Conservation (phyloP, 2,113 vertebrate genomes). For the Epinephelus cyanopodus region DNA sequence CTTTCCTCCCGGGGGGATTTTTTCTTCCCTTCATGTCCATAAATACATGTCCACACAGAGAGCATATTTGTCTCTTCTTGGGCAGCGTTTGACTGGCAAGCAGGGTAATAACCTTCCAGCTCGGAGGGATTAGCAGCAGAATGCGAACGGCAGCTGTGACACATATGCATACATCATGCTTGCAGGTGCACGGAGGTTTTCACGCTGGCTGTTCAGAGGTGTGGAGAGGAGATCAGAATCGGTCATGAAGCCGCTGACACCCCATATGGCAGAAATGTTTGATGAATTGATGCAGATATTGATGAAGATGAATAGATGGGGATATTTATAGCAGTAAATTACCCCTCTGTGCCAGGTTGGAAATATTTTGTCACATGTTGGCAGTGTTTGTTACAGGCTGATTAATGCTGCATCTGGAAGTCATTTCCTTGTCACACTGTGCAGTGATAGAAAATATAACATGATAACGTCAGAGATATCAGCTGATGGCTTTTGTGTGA, state of each 20-base stretch:
- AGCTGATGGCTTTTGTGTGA: conserved; percentile 24
- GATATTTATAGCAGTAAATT: conserved; percentile 41
- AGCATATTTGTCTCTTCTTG: conserved; percentile 43
- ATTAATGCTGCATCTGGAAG: conserved; percentile 40
- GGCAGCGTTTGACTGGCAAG: conserved; percentile 64
- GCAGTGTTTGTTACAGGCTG: conserved; percentile 1
- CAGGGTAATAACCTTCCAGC: conserved; percentile 57
- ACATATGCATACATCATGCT: conserved; percentile 63
- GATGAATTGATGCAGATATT: conserved; percentile 23
- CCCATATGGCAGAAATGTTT: conserved; percentile 8
- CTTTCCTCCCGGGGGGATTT: conserved; percentile 10
- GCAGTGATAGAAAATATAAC: conserved; percentile 10
- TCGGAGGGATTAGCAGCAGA: conserved; percentile 60
- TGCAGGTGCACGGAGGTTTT: conserved; percentile 40
- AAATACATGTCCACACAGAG: conserved; percentile 53
- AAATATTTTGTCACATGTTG: conserved; percentile 10
- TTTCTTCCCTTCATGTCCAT: conserved; percentile 44
- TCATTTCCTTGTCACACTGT: conserved; percentile 30
- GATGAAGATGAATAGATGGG: conserved; percentile 30
- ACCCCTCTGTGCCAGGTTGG: neutral
- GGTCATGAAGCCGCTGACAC: conserved; percentile 22
- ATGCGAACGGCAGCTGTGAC: conserved; percentile 67
- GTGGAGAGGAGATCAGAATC: conserved; percentile 21
- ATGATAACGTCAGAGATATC: conserved; percentile 26
- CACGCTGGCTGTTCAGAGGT: conserved; percentile 15